Evolutionary conservation across 2,113 vertebrate genomes (phyloP), one percentile per base, ranked within the genome.

Genomic region (Symphodus melops): DNA sequence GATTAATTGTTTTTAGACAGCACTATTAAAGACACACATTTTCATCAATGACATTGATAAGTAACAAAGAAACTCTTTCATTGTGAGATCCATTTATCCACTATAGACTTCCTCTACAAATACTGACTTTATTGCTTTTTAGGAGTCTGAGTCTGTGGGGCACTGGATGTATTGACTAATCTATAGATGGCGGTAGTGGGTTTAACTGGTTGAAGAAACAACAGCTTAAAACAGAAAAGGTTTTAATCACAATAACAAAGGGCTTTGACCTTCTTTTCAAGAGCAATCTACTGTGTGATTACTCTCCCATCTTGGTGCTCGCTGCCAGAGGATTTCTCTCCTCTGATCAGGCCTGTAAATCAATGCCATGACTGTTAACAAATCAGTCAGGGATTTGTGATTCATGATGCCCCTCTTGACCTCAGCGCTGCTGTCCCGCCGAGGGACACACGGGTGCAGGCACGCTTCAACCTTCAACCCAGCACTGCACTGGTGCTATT

Each of bases 261-360:
- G 77, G 75, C 60, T 82, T 53, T 88, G 84, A 92, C 89, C 91
- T 91, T 90, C 85, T 84, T 68, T 66, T 87, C 70, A 77, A 91
- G 81, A 87, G 83, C 84, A 86, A 70, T 79, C 66, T 73, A 75
- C 70, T 67, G 64, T 16, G 54, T 88, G 84, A 91, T 89, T 88
- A 77, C 72, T 51, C 71, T 72, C 58, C 80, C 78, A 63, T 81
- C 79, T 48, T 68, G 54, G 60, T 52, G 61, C 72, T 71, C 36
- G 44, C 71, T 73, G 59, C 69, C 48, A 61, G 58, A 75, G 61
- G 68, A 86, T 82, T 89, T 87, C 78, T 85, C 81, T 81, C 81
- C 72, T 73, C 77, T 75, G 48, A 81, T 80, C 80, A 78, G 49
- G 8, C 36, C 46, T 84, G 72, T 87, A 89, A 91, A 89, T 91